A percentile compares a stretch with the other conserved stretches of the same genome.
phyloP scores from a whole-genome alignment of 2,888 invertebrate genomes.

The Tuberolachnus salignus region DNA sequence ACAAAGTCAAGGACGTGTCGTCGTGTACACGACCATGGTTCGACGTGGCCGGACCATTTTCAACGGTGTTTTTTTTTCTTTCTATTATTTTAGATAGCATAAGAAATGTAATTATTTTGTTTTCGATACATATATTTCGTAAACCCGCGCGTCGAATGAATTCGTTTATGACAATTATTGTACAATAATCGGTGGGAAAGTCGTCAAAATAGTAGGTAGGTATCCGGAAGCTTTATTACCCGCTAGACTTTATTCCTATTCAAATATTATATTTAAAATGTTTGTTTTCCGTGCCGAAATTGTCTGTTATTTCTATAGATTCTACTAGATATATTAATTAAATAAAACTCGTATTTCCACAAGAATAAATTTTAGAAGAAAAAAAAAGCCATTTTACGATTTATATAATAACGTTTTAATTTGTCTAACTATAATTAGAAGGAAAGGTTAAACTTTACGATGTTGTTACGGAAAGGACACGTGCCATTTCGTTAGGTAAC shows the following conservation, averaged over 20 bases:
- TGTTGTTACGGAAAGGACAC: background rate
- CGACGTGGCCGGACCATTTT: slow-evolving; percentile 8
- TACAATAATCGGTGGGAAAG: too few relatives aligned
- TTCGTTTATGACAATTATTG: too few relatives aligned
- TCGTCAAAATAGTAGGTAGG: too few relatives aligned
- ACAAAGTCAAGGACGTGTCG: slow-evolving; percentile 31
- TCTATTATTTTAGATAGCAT: slow-evolving; percentile 5
- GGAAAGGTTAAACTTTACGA: background rate
- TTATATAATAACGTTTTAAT: slow-evolving; percentile 5
- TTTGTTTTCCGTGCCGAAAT: too few relatives aligned
- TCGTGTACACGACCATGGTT: background rate
- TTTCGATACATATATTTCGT: background rate
- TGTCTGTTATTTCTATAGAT: too few relatives aligned
- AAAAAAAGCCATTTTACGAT: background rate
- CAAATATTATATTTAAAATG: background rate
- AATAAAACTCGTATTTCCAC: too few relatives aligned
- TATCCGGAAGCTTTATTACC: too few relatives aligned
- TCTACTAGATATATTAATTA: too few relatives aligned
- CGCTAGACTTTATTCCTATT: background rate
- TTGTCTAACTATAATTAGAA: background rate
- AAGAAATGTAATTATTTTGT: background rate
- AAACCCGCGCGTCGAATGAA: too few relatives aligned
- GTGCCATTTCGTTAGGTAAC: slow-evolving; percentile 14
- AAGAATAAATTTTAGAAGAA: background rate
- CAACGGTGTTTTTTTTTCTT: too few relatives aligned